Evolutionary conservation across 2,888 invertebrate species (phyloP).

Genomic region (Digitonthophagus gazella): DNA sequence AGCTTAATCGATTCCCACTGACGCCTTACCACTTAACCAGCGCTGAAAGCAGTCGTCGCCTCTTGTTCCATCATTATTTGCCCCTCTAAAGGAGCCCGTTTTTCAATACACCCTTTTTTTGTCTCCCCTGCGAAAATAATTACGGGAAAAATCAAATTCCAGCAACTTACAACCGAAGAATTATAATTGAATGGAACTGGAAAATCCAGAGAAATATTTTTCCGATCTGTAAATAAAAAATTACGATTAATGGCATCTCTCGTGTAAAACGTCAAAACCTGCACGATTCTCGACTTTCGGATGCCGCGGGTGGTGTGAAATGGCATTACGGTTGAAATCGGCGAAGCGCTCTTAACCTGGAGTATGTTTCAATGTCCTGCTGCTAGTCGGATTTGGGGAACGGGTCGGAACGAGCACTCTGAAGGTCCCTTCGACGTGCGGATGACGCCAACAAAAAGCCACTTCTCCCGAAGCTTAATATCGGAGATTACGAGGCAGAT

Average conservation of each 20-base stretch:
- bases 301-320: background rate
- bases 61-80: constrained; percentile 28
- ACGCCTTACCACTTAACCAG: constrained; percentile 42
- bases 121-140: background rate
- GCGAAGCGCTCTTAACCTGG: constrained; percentile 13
- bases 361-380: constrained; percentile 14
- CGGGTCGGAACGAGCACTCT: constrained; percentile 10
- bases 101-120: background rate
- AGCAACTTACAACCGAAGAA: background rate
- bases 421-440: constrained; percentile 12
- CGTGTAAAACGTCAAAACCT: background rate
- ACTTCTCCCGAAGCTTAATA: constrained; percentile 12
- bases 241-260: background rate
- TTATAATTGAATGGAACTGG: too few relatives aligned
- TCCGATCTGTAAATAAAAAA: too few relatives aligned
- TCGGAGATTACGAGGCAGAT: constrained; percentile 15
- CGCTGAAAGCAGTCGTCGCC: constrained; percentile 26
- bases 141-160: background rate
- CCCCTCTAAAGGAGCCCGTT: background rate
- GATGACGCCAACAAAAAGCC: constrained; percentile 13
- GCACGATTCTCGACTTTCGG: background rate
- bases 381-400: constrained; percentile 7
- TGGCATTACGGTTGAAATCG: constrained; percentile 7
- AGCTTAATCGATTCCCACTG: constrained; percentile 46
- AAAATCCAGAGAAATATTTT: too few relatives aligned